phyloP scores from a whole-genome alignment of 1,140 invertebrate species.

The Alviniconcha marisindica region DNA sequence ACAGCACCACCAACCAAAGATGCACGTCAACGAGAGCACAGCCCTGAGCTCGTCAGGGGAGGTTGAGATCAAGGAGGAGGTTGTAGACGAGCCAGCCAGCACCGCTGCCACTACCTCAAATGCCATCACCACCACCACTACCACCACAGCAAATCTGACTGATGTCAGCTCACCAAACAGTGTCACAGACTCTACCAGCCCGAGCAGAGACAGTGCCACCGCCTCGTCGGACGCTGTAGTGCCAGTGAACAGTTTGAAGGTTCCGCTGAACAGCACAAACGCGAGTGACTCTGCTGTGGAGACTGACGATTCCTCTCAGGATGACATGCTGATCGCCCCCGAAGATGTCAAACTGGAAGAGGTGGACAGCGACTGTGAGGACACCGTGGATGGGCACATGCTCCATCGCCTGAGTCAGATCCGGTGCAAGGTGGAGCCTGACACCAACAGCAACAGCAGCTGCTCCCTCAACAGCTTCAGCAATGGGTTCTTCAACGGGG shows the following conservation, averaged over 20 bases:
- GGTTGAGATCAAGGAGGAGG: conserved; percentile 16
- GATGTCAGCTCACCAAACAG: neutral
- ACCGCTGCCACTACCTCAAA: neutral
- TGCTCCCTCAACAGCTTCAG: neutral
- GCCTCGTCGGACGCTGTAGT: neutral
- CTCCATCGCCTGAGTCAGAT: neutral
- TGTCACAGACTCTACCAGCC: neutral
- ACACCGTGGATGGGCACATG: neutral
- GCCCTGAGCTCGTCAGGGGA: neutral
- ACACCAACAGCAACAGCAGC: conserved; percentile 7
- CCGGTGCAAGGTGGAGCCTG: conserved; percentile 3
- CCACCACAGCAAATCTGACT: neutral
- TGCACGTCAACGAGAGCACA: conserved; percentile 33
- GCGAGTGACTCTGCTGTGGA: conserved; percentile 8
- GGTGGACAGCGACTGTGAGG: neutral
- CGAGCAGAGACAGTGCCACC: neutral
- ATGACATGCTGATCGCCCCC: conserved; percentile 1
- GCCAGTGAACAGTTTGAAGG: neutral
- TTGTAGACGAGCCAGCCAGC: neutral
- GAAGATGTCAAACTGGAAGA: conserved; percentile 6
- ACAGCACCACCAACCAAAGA: neutral
- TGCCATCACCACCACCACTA: neutral
- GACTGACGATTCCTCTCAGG: conserved; percentile 1
- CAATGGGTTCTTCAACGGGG: conserved; percentile 34
- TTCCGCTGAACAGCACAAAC: neutral